These are phyloP conservation scores for Cephus spinipes DNA, from an alignment of 2,888 invertebrate genomes.

Conservation along the genomic window DNA sequence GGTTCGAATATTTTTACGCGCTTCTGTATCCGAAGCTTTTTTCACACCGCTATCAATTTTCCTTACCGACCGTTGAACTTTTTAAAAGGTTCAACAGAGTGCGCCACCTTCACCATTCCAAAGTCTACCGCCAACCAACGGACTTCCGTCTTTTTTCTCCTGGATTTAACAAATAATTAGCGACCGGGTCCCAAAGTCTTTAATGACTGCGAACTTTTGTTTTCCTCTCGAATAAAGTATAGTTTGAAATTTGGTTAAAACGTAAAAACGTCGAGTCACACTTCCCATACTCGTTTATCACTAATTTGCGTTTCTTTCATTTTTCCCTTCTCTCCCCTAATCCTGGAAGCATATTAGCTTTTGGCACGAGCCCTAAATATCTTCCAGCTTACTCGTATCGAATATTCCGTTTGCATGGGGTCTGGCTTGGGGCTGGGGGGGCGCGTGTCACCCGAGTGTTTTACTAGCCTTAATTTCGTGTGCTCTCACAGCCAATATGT, in stretches of 20 bases:
- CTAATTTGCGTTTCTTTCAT: not conserved
- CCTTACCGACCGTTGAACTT: not conserved
- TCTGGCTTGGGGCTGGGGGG: slow-evolving; percentile 23
- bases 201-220: not conserved
- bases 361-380: slow-evolving; percentile 8
- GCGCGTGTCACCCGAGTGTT: slow-evolving; percentile 60
- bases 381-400: not conserved
- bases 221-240: not conserved
- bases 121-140: not conserved
- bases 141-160: not conserved
- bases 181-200: not conserved
- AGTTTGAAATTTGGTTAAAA: not conserved
- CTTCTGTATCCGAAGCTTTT: not conserved
- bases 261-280: not conserved
- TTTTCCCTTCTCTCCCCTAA: not conserved
- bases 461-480: slow-evolving; percentile 65
- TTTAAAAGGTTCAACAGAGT: not conserved
- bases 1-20: not conserved
- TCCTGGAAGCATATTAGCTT: not conserved
- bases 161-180: not conserved
- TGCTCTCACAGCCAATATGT: slow-evolving; percentile 64
- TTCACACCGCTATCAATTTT: not conserved
- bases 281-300: not conserved
- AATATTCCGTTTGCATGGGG: slow-evolving; percentile 3
- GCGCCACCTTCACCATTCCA: not conserved